A percentile compares a stretch with the other conserved stretches of the same genome.
Conservation (phyloP, 2,888 invertebrate genomes). For the Macaria liturata region DNA sequence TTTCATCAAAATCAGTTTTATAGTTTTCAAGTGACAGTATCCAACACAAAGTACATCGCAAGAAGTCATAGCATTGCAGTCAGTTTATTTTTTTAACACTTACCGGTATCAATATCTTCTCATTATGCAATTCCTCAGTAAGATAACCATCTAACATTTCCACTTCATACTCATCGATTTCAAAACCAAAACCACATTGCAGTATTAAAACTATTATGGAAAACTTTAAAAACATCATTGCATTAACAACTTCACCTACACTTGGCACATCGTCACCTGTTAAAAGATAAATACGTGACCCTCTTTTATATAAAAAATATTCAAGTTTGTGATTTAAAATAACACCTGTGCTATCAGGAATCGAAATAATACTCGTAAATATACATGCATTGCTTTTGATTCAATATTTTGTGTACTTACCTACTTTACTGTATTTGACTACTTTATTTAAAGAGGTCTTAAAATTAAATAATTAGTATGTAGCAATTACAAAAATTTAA, state of each 20-base stretch:
- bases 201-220: constrained; percentile 5
- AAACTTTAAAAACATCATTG: constrained; percentile 12
- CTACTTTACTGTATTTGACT: no score
- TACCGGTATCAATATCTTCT: not conserved
- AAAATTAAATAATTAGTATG: no score
- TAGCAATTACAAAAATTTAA: no score
- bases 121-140: constrained; percentile 1
- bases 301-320: constrained; percentile 19
- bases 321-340: not conserved
- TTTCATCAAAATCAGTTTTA: no score
- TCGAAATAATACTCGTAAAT: no score
- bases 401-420: no score
- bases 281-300: constrained; percentile 32
- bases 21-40: no score
- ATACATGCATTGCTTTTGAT: no score
- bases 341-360: no score
- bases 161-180: constrained; percentile 11
- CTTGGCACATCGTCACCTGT: constrained; percentile 15
- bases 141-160: constrained; percentile 3
- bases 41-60: no score
- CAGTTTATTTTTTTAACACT: not conserved
- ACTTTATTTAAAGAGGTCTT: no score
- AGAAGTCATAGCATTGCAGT: no score
- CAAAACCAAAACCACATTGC: constrained; percentile 1
- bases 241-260: constrained; percentile 9